phyloP scores from a whole-genome alignment of 2,888 invertebrate genomes.

The Colostygia pectinataria region DNA sequence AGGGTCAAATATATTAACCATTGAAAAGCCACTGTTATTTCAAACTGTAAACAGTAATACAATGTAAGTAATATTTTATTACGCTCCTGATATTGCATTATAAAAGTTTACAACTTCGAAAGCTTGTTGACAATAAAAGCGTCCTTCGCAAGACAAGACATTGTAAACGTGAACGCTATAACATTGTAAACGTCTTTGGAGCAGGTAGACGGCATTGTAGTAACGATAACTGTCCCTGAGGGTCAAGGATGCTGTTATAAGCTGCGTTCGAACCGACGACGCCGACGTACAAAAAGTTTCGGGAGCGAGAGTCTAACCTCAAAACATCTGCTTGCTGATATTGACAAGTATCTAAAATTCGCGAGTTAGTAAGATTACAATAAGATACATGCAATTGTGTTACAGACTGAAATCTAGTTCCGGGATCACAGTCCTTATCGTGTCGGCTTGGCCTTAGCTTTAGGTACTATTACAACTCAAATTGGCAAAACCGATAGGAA shows the following conservation, averaged over 20 bases:
- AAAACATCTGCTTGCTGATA: too few relatives aligned
- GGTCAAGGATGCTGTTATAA: conserved; percentile 37
- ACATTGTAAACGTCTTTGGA: conserved; percentile 38
- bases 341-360: too few relatives aligned
- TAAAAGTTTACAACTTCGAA: conserved; percentile 30
- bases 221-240: conserved; percentile 38
- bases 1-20: conserved; percentile 49
- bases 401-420: too few relatives aligned
- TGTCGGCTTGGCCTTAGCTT: not conserved
- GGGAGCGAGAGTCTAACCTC: too few relatives aligned
- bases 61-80: conserved; percentile 19
- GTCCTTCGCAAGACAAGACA: conserved; percentile 34
- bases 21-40: conserved; percentile 8
- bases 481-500: conserved; percentile 49
- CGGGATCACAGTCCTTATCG: not conserved
- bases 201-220: conserved; percentile 62
- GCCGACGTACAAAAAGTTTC: too few relatives aligned
- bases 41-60: not conserved
- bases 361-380: too few relatives aligned
- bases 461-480: conserved; percentile 45
- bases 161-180: conserved; percentile 47
- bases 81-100: conserved; percentile 29
- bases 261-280: not conserved
- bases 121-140: conserved; percentile 31
- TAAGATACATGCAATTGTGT: too few relatives aligned